Conservation (phyloP, 2,888 invertebrate species). For the Abscondita cerata region DNA sequence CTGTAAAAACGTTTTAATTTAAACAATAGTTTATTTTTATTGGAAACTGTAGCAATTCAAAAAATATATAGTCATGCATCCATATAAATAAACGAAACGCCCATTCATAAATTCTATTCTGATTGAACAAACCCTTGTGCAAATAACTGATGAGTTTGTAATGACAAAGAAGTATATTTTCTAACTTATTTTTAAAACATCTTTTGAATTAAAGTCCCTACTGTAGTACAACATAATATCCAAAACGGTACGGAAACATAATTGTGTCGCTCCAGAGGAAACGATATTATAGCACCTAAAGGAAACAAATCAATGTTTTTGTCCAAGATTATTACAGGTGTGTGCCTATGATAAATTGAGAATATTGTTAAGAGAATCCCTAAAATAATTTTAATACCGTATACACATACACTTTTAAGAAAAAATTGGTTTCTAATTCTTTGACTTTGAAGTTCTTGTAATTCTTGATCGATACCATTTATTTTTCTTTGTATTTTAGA, state of each 20-base stretch:
- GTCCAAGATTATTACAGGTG: conserved; percentile 59
- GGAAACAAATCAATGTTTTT: conserved; percentile 59
- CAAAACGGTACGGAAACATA: conserved; percentile 63
- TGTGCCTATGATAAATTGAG: conserved; percentile 57
- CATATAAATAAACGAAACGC: no score
- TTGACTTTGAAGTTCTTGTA: conserved; percentile 54
- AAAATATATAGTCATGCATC: no score
- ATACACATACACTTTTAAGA: conserved; percentile 49
- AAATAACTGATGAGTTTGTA: no score
- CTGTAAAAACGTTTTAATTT: no score
- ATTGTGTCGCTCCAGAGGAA: conserved; percentile 60
- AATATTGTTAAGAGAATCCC: conserved; percentile 54
- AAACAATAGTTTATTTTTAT: no score
- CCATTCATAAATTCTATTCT: no score
- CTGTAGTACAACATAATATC: conserved; percentile 61
- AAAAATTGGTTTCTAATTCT: conserved; percentile 40
- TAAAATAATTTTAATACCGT: conserved; percentile 55
- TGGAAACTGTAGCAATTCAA: no score
- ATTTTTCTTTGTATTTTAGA: conserved; percentile 67
- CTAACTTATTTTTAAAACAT: no score
- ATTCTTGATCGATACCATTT: conserved; percentile 60
- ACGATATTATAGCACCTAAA: conserved; percentile 59
- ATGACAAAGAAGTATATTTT: no score
- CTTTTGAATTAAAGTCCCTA: conserved; percentile 29
- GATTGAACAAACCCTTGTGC: no score